A percentile compares a stretch with the other conserved stretches of the same genome.
These are phyloP conservation scores for Carcharodon carcharias DNA, from an alignment of 2,797 vertebrate genomes.

Conservation along the genomic window DNA sequence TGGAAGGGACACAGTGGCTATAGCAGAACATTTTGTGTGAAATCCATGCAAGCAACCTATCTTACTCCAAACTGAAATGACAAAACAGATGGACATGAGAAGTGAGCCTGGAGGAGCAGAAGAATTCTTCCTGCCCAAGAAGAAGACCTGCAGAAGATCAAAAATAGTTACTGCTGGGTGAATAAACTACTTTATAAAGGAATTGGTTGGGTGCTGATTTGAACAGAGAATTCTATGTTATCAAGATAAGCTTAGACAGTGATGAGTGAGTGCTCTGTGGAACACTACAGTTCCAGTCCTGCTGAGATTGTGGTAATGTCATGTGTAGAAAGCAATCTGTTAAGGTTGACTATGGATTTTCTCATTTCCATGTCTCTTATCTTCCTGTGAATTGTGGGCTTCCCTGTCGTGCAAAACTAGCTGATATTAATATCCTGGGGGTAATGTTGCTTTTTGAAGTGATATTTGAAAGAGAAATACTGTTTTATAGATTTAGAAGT, in stretches of 20 bases:
- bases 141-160: not conserved
- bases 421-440: not conserved
- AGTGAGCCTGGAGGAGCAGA: not conserved
- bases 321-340: not conserved
- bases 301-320: constrained; percentile 1
- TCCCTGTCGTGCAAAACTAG: not conserved
- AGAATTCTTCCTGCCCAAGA: not conserved
- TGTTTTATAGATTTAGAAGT: not conserved
- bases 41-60: not conserved
- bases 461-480: not conserved
- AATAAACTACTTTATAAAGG: not conserved
- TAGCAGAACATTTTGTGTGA: not conserved
- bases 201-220: not conserved
- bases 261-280: not conserved
- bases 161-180: not conserved
- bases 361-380: constrained; percentile 23
- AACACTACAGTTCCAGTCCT: not conserved
- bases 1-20: not conserved
- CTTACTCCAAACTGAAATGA: not conserved
- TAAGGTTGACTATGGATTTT: not conserved
- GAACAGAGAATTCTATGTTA: not conserved
- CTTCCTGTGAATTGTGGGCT: not conserved
- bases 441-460: not conserved
- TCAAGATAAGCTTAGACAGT: not conserved
- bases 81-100: not conserved